Conservation (phyloP, 2,797 vertebrate genomes). For the Ptychobarbus kaznakovi region DNA sequence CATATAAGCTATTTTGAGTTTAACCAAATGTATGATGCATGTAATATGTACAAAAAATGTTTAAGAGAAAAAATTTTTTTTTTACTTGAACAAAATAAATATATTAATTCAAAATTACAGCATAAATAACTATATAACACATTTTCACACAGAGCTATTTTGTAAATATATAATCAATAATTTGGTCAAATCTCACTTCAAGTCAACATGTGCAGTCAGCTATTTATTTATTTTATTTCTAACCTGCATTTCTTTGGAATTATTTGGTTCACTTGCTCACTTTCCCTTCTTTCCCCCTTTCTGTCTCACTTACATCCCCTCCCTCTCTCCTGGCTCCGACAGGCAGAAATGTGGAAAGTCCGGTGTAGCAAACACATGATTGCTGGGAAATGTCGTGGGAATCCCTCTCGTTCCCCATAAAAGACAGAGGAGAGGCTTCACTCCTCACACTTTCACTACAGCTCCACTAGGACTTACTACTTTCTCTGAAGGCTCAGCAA, state of each 20-base stretch:
- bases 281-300: not conserved
- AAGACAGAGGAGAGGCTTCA: slow-evolving; percentile 61
- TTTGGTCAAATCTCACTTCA: not conserved
- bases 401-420: slow-evolving; percentile 61
- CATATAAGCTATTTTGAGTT: too few relatives aligned
- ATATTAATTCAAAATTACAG: too few relatives aligned
- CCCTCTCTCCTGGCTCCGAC: not conserved
- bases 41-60: not conserved
- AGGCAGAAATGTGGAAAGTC: slow-evolving; percentile 61
- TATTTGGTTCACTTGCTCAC: not conserved
- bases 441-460: slow-evolving; percentile 41
- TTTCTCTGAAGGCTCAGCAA: slow-evolving; percentile 2
- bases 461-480: not conserved
- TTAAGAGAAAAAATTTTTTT: not conserved
- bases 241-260: not conserved
- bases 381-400: slow-evolving; percentile 70
- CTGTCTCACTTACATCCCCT: not conserved
- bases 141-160: not conserved
- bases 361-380: not conserved
- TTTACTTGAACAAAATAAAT: too few relatives aligned
- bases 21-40: not conserved
- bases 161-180: not conserved
- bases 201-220: not conserved
- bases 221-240: not conserved
- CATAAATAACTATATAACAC: not conserved